These are phyloP conservation scores for Ceratina australensis DNA, from an alignment of 1,140 invertebrate species.

Conservation along the genomic window DNA sequence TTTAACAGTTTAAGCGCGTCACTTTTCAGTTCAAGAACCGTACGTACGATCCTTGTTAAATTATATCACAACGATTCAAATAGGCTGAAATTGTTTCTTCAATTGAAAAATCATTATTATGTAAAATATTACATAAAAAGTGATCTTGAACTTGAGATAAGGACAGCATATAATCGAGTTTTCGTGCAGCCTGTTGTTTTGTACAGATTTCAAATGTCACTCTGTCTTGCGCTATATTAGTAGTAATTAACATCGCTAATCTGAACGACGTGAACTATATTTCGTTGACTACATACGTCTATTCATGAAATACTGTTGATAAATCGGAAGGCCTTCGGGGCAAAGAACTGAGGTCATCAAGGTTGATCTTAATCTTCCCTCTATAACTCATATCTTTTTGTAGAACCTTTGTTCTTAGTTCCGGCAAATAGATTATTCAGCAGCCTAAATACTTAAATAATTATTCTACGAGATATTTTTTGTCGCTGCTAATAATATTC, in stretches of 20 bases:
- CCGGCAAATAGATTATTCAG: too few relatives aligned
- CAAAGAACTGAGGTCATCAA: constrained; percentile 23
- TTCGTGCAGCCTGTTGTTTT: not conserved
- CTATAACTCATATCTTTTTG: not conserved
- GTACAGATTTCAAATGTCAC: too few relatives aligned
- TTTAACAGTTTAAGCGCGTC: not conserved
- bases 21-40: not conserved
- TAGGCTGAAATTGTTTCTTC: too few relatives aligned
- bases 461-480: not conserved
- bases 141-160: not conserved
- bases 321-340: not conserved
- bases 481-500: not conserved
- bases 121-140: not conserved
- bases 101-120: not conserved
- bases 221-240: not conserved
- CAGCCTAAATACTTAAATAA: not conserved
- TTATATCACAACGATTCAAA: not conserved
- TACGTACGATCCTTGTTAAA: not conserved
- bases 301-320: too few relatives aligned
- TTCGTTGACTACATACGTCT: too few relatives aligned
- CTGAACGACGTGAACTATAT: not conserved
- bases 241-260: not conserved
- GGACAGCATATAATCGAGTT: not conserved
- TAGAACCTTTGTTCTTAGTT: not conserved
- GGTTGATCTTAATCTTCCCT: constrained; percentile 31